Evolutionary conservation across 2,113 vertebrate species (phyloP).

Genomic region (Sakesphorus luctuosus): DNA sequence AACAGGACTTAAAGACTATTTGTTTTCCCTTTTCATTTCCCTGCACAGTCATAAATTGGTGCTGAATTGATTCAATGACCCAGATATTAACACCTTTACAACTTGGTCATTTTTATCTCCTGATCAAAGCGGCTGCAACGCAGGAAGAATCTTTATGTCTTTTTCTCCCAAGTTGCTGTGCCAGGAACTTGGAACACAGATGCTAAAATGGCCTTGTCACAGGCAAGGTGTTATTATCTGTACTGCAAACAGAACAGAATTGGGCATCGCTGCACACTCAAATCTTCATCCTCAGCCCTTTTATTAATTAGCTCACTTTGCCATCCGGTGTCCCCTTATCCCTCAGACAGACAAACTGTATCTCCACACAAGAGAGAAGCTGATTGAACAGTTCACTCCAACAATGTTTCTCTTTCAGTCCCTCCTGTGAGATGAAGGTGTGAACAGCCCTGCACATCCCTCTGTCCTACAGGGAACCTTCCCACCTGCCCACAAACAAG

Average conservation of each 20-base stretch:
- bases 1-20: conserved; percentile 34
- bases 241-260: background rate
- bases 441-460: background rate
- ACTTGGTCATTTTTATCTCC: conserved; percentile 26
- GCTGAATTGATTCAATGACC: conserved; percentile 29
- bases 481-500: conserved; percentile 8
- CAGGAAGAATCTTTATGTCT: background rate
- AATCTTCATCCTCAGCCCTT: background rate
- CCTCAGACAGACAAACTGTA: conserved; percentile 12
- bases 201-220: background rate
- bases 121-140: background rate
- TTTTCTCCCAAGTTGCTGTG: background rate
- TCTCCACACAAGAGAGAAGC: background rate
- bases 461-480: conserved; percentile 5
- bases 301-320: conserved; percentile 26
- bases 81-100: conserved; percentile 3
- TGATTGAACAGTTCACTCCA: background rate
- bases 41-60: conserved; percentile 24
- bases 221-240: background rate
- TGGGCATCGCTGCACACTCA: background rate
- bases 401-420: background rate
- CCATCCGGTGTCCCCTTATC: background rate
- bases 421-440: background rate
- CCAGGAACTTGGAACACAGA: background rate
- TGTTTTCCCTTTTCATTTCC: conserved; percentile 40